These are phyloP conservation scores for Taphrorychus bicolor DNA, from an alignment of 2,888 invertebrate genomes.

Conservation along the genomic window DNA sequence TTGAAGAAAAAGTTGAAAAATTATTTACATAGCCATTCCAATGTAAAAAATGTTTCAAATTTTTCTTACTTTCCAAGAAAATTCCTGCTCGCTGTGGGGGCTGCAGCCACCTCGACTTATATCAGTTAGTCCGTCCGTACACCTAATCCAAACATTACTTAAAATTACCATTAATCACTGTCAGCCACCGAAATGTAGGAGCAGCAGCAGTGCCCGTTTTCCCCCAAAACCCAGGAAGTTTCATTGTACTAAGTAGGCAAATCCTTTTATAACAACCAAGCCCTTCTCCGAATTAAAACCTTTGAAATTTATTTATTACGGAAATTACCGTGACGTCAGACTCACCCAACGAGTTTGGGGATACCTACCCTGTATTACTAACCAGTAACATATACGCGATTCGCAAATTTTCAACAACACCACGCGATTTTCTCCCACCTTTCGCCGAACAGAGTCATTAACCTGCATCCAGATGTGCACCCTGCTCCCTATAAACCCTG, in stretches of 20 bases:
- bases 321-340: neutral
- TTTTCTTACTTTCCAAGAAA: too few relatives aligned
- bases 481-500: constrained; percentile 14
- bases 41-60: neutral
- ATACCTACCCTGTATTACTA: too few relatives aligned
- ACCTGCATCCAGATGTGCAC: constrained; percentile 6
- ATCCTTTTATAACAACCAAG: neutral
- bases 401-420: neutral
- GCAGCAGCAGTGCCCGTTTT: neutral
- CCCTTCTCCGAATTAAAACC: neutral
- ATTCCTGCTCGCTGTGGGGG: too few relatives aligned
- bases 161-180: neutral
- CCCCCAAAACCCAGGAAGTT: neutral
- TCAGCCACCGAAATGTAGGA: neutral
- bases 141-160: neutral
- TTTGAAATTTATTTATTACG: neutral
- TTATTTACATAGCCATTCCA: neutral
- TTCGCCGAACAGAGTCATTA: neutral
- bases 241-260: neutral
- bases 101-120: neutral
- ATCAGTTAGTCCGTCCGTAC: neutral
- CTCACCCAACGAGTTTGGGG: too few relatives aligned
- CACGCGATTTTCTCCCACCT: neutral
- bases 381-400: neutral
- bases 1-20: constrained; percentile 6